A percentile compares a stretch with the other conserved stretches of the same genome.
Conservation (phyloP, 2,888 invertebrate genomes). For the Drosophila lutescens region DNA sequence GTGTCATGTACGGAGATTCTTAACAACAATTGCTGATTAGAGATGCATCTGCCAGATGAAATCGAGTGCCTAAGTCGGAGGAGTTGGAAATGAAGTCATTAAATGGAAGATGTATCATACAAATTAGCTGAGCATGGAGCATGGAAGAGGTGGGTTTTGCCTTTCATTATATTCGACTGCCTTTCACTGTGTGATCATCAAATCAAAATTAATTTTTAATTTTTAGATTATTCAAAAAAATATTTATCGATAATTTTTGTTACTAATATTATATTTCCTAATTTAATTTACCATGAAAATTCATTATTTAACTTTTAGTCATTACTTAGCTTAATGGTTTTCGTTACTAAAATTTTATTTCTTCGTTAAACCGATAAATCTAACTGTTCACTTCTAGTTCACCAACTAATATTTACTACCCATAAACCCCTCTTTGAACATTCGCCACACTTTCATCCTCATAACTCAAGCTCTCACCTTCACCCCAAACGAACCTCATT, state of each 20-base stretch:
- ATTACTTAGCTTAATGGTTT: no score
- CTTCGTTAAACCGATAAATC: no score
- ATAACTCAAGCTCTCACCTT: slow-evolving; percentile 40
- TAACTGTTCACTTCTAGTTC: no score
- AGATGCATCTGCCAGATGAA: slow-evolving; percentile 32
- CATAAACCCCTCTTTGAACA: slow-evolving; percentile 3
- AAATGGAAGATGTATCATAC: slow-evolving; percentile 29
- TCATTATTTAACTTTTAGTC: no score
- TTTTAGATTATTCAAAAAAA: no score
- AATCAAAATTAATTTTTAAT: background rate
- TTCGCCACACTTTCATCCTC: slow-evolving; percentile 27
- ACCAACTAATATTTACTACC: background rate
- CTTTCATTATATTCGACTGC: slow-evolving; percentile 11
- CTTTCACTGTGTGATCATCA: background rate
- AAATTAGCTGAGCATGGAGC: slow-evolving; percentile 5
- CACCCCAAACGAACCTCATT: slow-evolving; percentile 20
- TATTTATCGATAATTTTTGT: no score
- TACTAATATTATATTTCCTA: background rate
- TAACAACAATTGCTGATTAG: slow-evolving; percentile 43
- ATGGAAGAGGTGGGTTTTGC: slow-evolving; percentile 5
- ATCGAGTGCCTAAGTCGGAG: slow-evolving; percentile 3
- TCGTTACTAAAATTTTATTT: no score
- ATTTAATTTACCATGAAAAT: background rate
- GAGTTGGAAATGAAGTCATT: slow-evolving; percentile 36
- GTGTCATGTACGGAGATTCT: slow-evolving; percentile 59